Conservation (phyloP, 2,888 invertebrate species). For the Eupeodes luniger region DNA sequence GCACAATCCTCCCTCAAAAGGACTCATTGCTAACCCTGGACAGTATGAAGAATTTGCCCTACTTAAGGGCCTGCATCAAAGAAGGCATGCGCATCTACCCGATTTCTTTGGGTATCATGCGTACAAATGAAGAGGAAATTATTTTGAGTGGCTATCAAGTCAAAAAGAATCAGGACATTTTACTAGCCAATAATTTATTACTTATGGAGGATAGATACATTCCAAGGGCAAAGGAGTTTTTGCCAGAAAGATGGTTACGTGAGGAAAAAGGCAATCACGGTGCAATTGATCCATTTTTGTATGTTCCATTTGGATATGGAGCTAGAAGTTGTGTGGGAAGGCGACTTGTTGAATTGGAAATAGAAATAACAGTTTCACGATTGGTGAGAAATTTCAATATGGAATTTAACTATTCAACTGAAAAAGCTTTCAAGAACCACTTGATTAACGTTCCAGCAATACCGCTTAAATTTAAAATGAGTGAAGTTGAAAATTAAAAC, state of each 20-base stretch:
- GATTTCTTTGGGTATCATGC: conserved; percentile 85
- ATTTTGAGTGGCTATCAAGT: conserved; percentile 86
- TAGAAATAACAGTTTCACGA: conserved; percentile 83
- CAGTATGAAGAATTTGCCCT: conserved; percentile 85
- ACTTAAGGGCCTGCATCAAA: conserved; percentile 89
- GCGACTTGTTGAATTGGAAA: conserved; percentile 89
- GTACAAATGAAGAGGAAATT: conserved; percentile 85
- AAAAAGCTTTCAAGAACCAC: conserved; percentile 76
- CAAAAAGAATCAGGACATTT: conserved; percentile 85
- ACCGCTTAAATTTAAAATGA: conserved; percentile 80
- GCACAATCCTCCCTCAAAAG: conserved; percentile 81
- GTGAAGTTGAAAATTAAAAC: conserved; percentile 69
- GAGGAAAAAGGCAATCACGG: neutral
- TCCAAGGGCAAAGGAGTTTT: conserved; percentile 86
- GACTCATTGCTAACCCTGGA: conserved; percentile 82
- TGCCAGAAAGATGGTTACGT: conserved; percentile 90
- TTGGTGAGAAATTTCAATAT: conserved; percentile 80
- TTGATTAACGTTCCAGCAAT: conserved; percentile 80
- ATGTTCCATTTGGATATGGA: conserved; percentile 89
- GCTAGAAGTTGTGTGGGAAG: conserved; percentile 88
- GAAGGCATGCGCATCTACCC: conserved; percentile 88
- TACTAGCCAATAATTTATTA: conserved; percentile 87
- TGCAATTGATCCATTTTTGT: conserved; percentile 79
- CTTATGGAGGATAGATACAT: conserved; percentile 87
- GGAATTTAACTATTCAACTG: conserved; percentile 77